Evolutionary conservation across 2,888 invertebrate species (phyloP).

Genomic region (Mimumesa dahlbomi): DNA sequence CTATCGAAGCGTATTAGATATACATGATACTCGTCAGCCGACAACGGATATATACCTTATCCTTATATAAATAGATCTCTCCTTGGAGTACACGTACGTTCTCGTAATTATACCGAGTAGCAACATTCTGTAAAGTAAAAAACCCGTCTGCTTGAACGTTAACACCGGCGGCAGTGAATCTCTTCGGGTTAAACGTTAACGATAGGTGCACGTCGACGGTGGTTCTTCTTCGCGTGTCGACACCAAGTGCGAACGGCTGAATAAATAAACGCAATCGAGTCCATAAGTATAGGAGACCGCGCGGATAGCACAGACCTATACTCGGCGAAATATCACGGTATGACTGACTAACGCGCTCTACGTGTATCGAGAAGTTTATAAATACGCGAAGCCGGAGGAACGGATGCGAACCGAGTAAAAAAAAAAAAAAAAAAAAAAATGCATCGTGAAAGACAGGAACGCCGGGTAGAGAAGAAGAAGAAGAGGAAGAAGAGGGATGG

Average conservation of each 20-base stretch:
- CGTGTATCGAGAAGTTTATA: slow-evolving; percentile 52
- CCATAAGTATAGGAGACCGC: slow-evolving; percentile 22
- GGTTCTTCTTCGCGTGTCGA: slow-evolving; percentile 4
- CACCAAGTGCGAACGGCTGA: slow-evolving; percentile 46
- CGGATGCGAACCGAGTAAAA: slow-evolving; percentile 24
- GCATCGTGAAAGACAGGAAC: background rate
- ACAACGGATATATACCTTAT: too few species aligned
- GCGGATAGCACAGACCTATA: too few species aligned
- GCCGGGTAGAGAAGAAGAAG: background rate
- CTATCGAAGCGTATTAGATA: too few species aligned
- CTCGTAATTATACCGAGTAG: too few species aligned
- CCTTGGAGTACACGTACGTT: too few species aligned
- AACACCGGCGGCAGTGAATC: too few species aligned
- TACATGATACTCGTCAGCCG: too few species aligned
- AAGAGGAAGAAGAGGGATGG: background rate
- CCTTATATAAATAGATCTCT: too few species aligned
- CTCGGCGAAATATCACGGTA: background rate
- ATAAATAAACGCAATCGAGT: slow-evolving; percentile 51
- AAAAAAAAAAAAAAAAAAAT: slow-evolving; percentile 2
- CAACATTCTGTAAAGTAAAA: too few species aligned
- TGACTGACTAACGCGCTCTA: slow-evolving; percentile 37
- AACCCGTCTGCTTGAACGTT: too few species aligned
- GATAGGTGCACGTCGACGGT: too few species aligned
- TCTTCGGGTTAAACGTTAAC: too few species aligned
- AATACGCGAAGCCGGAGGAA: slow-evolving; percentile 50